Percentiles rank a stretch among this genome's conserved stretches.
phyloP scores from a whole-genome alignment of 2,113 vertebrate species.

The Galbula dea region DNA sequence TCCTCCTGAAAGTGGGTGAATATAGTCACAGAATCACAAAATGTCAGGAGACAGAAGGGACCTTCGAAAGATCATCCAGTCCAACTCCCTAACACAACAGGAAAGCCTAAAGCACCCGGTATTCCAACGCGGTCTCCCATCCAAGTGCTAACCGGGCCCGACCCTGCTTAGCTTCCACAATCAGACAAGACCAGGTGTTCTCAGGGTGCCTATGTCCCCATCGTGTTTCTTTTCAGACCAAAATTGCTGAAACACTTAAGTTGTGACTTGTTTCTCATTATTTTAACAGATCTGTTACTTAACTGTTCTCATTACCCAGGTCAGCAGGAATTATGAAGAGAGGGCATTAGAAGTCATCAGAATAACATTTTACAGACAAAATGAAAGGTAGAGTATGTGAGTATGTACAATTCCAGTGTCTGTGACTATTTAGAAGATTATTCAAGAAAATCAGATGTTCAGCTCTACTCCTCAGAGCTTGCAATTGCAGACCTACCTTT shows the following conservation, averaged over 20 bases:
- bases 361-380: neutral
- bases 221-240: neutral
- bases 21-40: neutral
- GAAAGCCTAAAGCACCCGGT: too few relatives aligned
- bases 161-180: too few relatives aligned
- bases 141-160: too few relatives aligned
- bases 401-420: neutral
- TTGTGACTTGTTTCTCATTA: neutral
- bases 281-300: neutral
- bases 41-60: too few relatives aligned
- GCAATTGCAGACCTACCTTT: conserved; percentile 74
- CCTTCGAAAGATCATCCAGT: too few relatives aligned
- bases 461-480: neutral
- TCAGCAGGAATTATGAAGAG: neutral
- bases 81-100: too few relatives aligned
- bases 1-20: neutral
- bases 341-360: neutral
- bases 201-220: too few relatives aligned
- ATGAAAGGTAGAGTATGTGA: neutral
- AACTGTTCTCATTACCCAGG: neutral
- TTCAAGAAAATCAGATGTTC: neutral
- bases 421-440: neutral
- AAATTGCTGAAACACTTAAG: neutral
- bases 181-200: too few relatives aligned
- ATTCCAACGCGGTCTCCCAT: too few relatives aligned